Conservation (phyloP, 2,113 vertebrate genomes). For the Vulpes vulpes region DNA sequence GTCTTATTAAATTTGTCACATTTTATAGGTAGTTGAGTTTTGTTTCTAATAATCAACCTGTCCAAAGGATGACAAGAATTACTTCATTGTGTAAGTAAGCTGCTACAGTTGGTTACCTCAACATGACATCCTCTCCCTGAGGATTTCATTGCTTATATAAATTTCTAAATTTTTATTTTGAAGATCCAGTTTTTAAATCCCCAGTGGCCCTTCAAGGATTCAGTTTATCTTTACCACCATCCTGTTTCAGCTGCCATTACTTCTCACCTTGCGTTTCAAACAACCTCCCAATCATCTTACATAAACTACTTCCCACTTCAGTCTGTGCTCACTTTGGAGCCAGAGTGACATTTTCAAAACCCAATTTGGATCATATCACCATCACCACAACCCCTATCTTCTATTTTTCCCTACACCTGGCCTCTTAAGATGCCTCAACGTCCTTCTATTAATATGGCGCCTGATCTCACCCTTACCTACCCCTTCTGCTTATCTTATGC, state of each 20-base stretch:
- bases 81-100: constrained; percentile 36
- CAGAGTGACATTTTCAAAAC: neutral
- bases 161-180: constrained; percentile 48
- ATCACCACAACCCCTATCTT: neutral
- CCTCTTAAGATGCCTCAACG: neutral
- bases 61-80: constrained; percentile 53
- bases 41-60: constrained; percentile 71
- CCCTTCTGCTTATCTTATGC: neutral
- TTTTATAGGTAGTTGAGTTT: constrained; percentile 71
- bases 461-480: neutral
- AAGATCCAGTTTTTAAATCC: neutral
- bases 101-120: neutral
- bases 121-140: neutral
- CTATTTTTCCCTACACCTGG: neutral
- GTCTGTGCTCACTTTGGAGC: neutral
- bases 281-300: neutral
- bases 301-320: neutral
- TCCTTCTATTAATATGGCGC: neutral
- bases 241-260: neutral
- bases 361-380: neutral
- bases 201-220: neutral
- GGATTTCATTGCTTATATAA: neutral
- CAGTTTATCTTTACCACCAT: neutral
- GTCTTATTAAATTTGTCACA: constrained; percentile 74
- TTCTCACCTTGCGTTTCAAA: neutral